phyloP scores from a whole-genome alignment of 1,140 invertebrate genomes.

The Euura saliciscinereae region DNA sequence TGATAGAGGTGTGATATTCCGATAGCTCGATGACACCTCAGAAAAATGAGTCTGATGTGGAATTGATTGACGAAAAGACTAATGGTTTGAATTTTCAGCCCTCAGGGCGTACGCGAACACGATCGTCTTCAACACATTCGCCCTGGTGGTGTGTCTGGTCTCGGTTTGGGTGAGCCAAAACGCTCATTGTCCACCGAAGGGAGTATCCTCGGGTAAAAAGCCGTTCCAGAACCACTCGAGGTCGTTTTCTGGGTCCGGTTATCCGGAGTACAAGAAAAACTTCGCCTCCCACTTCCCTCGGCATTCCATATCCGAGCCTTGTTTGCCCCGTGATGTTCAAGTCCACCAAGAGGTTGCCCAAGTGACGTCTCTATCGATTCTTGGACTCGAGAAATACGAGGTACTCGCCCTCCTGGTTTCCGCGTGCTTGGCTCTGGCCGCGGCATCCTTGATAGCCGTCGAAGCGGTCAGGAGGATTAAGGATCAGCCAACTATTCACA shows the following conservation, averaged over 20 bases:
- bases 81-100: constrained; percentile 17
- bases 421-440: constrained; percentile 28
- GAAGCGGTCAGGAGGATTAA: constrained; percentile 28
- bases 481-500: constrained; percentile 27
- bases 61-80: background rate
- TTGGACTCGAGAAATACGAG: constrained; percentile 40
- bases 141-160: constrained; percentile 28
- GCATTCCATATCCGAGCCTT: background rate
- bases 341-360: background rate
- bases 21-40: too few relatives aligned
- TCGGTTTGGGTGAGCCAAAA: constrained; percentile 31
- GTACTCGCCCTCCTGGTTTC: constrained; percentile 35
- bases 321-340: background rate
- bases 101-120: constrained; percentile 28
- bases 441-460: constrained; percentile 25
- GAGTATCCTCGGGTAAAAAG: background rate
- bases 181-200: background rate
- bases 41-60: too few relatives aligned
- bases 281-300: constrained; percentile 10
- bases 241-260: constrained; percentile 4
- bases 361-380: constrained; percentile 21
- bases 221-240: constrained; percentile 6
- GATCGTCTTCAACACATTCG: constrained; percentile 28
- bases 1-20: too few relatives aligned
- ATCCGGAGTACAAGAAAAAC: constrained; percentile 7